These are phyloP conservation scores for Nothocercus julius DNA, from an alignment of 2,113 vertebrate species.

Conservation along the genomic window DNA sequence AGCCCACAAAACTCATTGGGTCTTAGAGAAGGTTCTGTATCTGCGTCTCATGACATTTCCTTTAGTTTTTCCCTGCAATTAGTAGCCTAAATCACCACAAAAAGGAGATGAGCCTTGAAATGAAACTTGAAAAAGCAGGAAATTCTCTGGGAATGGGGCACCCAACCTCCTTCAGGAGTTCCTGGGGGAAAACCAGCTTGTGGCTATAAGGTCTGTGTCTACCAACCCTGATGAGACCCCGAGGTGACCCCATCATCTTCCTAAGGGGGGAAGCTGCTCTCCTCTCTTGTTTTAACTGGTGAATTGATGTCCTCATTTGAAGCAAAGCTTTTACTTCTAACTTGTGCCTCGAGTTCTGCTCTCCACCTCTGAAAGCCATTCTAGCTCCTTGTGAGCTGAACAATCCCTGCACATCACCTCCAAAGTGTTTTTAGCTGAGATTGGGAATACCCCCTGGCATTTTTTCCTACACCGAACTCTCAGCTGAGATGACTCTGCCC, in stretches of 20 bases:
- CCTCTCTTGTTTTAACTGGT: background rate
- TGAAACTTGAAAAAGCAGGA: fast-evolving
- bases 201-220: background rate
- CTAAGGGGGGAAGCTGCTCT: background rate
- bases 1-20: background rate
- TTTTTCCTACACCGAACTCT: background rate
- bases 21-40: background rate
- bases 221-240: background rate
- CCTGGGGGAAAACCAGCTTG: background rate
- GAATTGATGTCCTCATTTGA: background rate
- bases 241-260: background rate
- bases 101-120: background rate
- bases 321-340: background rate
- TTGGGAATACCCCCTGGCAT: background rate
- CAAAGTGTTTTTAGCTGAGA: background rate
- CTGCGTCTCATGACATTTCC: background rate
- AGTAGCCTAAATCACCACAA: background rate
- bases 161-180: fast-evolving
- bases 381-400: background rate
- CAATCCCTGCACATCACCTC: background rate
- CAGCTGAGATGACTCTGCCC: background rate
- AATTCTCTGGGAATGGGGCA: background rate
- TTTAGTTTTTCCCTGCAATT: background rate
- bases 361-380: background rate
- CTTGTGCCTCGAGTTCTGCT: fast-evolving